phyloP scores from a whole-genome alignment of 2,888 invertebrate species.

The Portevinia maculata region DNA sequence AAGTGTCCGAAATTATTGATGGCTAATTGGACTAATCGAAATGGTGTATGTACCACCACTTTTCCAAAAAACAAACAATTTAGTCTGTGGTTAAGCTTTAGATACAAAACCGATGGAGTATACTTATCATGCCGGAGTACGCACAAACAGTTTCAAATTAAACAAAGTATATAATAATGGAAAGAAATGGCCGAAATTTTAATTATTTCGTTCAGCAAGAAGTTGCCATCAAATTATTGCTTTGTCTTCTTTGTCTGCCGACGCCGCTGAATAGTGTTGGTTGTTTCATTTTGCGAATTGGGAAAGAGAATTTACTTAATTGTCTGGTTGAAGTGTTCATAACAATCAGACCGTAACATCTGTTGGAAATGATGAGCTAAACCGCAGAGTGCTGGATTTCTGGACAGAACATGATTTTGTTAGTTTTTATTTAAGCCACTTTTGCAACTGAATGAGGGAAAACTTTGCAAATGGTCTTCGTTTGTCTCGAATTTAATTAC shows the following conservation, averaged over 20 bases:
- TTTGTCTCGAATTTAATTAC: no score
- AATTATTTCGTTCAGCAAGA: slow-evolving; percentile 17
- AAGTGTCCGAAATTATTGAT: not conserved
- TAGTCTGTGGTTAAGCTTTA: not conserved
- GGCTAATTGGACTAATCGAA: not conserved
- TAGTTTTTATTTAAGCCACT: no score
- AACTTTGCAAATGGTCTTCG: no score
- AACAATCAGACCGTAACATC: slow-evolving; percentile 40
- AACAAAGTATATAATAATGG: slow-evolving; percentile 1
- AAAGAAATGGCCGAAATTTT: slow-evolving; percentile 13
- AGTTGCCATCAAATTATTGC: slow-evolving; percentile 25
- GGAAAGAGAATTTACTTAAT: slow-evolving; percentile 20
- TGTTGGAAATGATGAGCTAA: slow-evolving; percentile 19
- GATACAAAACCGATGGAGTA: slow-evolving; percentile 20
- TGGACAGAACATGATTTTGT: slow-evolving; percentile 7
- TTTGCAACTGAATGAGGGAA: no score
- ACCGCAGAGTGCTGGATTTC: slow-evolving; percentile 6
- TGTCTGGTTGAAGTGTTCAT: slow-evolving; percentile 14
- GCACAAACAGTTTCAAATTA: slow-evolving; percentile 25
- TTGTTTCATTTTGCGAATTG: slow-evolving; percentile 6
- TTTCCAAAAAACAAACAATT: slow-evolving; percentile 3
- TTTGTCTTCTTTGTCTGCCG: not conserved
- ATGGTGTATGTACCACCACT: not conserved
- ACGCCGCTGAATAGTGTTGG: not conserved
- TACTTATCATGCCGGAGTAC: slow-evolving; percentile 25